phyloP scores from a whole-genome alignment of 2,888 invertebrate genomes.

The Dryobota labecula region DNA sequence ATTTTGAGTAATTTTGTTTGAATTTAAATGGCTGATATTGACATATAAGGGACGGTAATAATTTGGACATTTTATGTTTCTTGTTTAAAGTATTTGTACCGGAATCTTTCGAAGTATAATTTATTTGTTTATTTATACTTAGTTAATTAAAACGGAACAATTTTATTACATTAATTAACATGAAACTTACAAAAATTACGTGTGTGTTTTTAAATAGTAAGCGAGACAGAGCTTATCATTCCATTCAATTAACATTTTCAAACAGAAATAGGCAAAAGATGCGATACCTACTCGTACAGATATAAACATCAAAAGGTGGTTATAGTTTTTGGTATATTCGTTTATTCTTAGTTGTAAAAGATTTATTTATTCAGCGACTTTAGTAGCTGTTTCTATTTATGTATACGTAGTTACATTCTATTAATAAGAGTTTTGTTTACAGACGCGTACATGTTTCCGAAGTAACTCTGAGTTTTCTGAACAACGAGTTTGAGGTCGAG shows the following conservation, averaged over 20 bases:
- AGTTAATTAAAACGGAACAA: background rate
- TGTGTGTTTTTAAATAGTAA: too few relatives aligned
- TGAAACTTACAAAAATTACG: background rate
- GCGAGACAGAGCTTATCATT: background rate
- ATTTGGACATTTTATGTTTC: background rate
- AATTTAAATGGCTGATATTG: background rate
- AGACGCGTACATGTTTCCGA: slow-evolving; percentile 98
- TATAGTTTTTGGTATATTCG: slow-evolving; percentile 29
- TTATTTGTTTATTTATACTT: background rate
- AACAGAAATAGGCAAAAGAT: background rate
- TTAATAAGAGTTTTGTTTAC: slow-evolving; percentile 73
- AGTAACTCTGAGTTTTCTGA: slow-evolving; percentile 96
- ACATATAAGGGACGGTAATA: background rate
- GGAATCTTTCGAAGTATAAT: background rate
- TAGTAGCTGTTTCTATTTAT: slow-evolving; percentile 59
- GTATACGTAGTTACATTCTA: slow-evolving; percentile 61
- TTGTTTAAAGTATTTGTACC: background rate
- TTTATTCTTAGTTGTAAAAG: slow-evolving; percentile 44
- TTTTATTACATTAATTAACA: background rate
- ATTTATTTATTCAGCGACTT: slow-evolving; percentile 59
- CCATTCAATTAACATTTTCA: slow-evolving; percentile 11
- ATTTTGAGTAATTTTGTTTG: background rate
- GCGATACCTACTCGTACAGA: background rate
- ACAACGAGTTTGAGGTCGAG: slow-evolving; percentile 98
- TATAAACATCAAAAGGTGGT: slow-evolving; percentile 31